These are phyloP conservation scores for Coronaproctus castanopsis DNA, from an alignment of 2,888 invertebrate species.

Conservation along the genomic window DNA sequence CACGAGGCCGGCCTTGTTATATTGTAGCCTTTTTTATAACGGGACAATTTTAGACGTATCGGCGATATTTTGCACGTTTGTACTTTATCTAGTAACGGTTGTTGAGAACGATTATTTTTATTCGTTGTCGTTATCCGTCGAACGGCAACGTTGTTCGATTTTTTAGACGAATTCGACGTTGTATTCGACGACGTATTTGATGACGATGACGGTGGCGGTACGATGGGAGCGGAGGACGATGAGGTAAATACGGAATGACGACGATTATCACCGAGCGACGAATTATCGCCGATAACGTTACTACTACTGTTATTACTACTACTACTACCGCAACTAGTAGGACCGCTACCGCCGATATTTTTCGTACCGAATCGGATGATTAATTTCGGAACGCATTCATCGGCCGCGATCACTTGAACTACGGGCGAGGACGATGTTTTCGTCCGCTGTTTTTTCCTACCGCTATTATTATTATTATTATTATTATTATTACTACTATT, in stretches of 20 bases:
- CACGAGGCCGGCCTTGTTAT: constrained; percentile 27
- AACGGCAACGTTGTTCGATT: constrained; percentile 26
- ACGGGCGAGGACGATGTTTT: constrained; percentile 10
- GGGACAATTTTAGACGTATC: constrained; percentile 61
- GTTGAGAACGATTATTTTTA: constrained; percentile 22
- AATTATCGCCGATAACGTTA: too few species aligned
- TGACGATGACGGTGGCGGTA: constrained; percentile 23
- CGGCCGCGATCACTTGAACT: constrained; percentile 37
- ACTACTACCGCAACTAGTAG: too few species aligned
- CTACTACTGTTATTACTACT: not conserved
- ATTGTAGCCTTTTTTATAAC: constrained; percentile 53
- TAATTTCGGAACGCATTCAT: constrained; percentile 42
- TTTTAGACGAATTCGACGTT: constrained; percentile 22
- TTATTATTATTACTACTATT: too few species aligned
- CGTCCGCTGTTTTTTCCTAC: not conserved
- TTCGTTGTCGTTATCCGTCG: too few species aligned
- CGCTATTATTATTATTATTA: too few species aligned
- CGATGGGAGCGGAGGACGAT: constrained; percentile 20
- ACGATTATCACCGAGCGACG: too few species aligned
- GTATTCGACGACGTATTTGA: constrained; percentile 9
- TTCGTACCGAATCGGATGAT: constrained; percentile 49
- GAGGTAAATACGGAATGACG: not conserved
- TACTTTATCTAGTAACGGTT: constrained; percentile 33
- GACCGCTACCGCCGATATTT: too few species aligned
- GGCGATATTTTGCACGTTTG: constrained; percentile 50